Evolutionary conservation across 2,797 vertebrate genomes (phyloP).

Genomic region (Malacoctenus gilli): DNA sequence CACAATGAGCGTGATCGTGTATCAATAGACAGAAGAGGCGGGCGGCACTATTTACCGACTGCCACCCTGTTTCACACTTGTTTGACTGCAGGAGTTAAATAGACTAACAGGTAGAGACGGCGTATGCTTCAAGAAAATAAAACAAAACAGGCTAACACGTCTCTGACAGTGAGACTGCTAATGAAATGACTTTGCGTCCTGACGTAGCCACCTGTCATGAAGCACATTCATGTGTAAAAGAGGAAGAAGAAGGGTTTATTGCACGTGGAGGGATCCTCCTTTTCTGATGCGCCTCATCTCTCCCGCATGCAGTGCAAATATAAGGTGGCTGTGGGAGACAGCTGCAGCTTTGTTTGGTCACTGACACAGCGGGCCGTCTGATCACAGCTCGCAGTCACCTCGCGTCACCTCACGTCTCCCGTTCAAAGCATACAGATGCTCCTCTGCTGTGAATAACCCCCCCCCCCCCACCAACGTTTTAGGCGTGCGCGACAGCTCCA

Average conservation of each 20-base stretch:
- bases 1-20: too few relatives aligned
- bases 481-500: conserved; percentile 6
- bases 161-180: neutral
- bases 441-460: conserved; percentile 11
- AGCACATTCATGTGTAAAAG: neutral
- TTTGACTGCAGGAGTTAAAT: neutral
- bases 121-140: too few relatives aligned
- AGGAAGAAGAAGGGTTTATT: neutral
- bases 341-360: conserved; percentile 40
- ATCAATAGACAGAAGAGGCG: too few relatives aligned
- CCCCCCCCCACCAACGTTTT: conserved; percentile 24
- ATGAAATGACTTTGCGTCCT: neutral
- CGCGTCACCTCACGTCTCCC: conserved; percentile 32
- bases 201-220: neutral
- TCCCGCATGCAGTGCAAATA: conserved; percentile 2
- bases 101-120: neutral
- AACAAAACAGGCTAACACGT: neutral
- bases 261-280: too few relatives aligned
- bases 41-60: too few relatives aligned
- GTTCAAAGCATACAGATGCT: conserved; percentile 35
- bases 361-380: conserved; percentile 24
- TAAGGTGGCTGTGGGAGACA: conserved; percentile 24
- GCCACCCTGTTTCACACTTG: neutral
- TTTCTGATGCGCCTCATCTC: conserved; percentile 3
- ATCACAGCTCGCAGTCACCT: conserved; percentile 42